Base-by-base conservation (phyloP, 2,797 vertebrate species). In the Pseudocheirus occidentalis region DNA sequence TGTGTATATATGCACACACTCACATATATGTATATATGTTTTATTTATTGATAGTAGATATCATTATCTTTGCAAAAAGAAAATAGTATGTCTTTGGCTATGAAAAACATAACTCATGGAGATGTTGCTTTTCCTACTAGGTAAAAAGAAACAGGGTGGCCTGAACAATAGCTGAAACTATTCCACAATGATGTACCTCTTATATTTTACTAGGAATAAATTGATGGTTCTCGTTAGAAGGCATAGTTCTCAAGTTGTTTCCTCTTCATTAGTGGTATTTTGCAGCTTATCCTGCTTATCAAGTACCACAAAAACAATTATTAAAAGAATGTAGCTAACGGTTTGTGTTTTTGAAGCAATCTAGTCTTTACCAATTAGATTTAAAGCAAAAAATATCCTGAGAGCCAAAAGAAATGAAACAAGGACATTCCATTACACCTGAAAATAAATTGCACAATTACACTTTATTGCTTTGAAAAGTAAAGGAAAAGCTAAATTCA, bases 391-490 rank as follows among this genome's bases (percentile, higher is more conserved):
- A 94, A 96, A 73, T 55, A 2, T 1, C 0, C 31, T 58, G n/a
- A 73, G 52, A 5, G 0, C 31, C 55, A 66, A 94, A 96, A 66
- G 10, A 58, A 87, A 28, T 54, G 56, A 94, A 94, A 40, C 1
- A 94, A 96, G 58, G 6, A 3, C 13, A 92, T 29, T 57, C 21
- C 6, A 66, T 40, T 91, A 55, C 1, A 90, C 21, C 73, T 93
- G 16, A 96, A 95, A 96, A 95, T 94, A 93, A 96, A 94, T 93
- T 92, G 87, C 4, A n/a, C 53, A 91, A 92, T 95, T 94, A 95
- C 5, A 94, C 52, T 90, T 95, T 94, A 96, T 95, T 91, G 40
- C 73, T 91, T 5, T 94, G 56, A 94, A 92, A 97, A 96, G 55
- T 95, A 91, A 95, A 96, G 46, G 14, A 93, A 95, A 95, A 94